Evolutionary conservation across 35 echinoderm and acorn worm species (phyloP).

Genomic region (Strongylocentrotus purpuratus): DNA sequence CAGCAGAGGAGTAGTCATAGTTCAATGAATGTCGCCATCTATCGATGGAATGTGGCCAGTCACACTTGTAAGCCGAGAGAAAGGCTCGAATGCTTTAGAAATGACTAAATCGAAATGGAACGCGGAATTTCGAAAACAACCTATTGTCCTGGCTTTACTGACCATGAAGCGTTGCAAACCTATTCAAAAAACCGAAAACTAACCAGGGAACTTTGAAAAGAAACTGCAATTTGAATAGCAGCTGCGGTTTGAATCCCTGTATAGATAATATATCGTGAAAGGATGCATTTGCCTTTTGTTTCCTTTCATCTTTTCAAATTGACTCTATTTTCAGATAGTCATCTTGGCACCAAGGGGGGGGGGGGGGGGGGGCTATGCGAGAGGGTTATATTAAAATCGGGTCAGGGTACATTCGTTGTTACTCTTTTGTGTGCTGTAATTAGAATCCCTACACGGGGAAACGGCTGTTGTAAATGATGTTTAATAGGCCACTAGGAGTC

Average conservation of each 20-base stretch:
- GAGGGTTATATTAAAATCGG: not conserved
- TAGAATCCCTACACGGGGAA: too few relatives aligned
- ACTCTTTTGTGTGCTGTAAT: not conserved
- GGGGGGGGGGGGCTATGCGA: not conserved
- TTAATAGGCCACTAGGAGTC: not conserved
- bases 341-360: not conserved
- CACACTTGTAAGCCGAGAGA: not conserved
- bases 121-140: constrained; percentile 52
- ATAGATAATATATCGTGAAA: constrained; percentile 11
- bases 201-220: not conserved
- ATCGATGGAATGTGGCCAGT: not conserved
- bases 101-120: constrained; percentile 22
- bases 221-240: not conserved
- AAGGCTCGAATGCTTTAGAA: not conserved
- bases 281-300: not conserved
- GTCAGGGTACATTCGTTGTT: not conserved
- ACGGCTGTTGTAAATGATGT: too few relatives aligned
- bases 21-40: constrained; percentile 30
- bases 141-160: not conserved
- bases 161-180: not conserved
- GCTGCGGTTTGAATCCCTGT: not conserved
- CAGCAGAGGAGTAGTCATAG: not conserved
- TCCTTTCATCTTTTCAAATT: not conserved
- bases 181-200: constrained; percentile 36
- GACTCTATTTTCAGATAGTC: not conserved